Evolutionary conservation across 2,888 invertebrate genomes (phyloP).

Genomic region (Panzeria rudis): DNA sequence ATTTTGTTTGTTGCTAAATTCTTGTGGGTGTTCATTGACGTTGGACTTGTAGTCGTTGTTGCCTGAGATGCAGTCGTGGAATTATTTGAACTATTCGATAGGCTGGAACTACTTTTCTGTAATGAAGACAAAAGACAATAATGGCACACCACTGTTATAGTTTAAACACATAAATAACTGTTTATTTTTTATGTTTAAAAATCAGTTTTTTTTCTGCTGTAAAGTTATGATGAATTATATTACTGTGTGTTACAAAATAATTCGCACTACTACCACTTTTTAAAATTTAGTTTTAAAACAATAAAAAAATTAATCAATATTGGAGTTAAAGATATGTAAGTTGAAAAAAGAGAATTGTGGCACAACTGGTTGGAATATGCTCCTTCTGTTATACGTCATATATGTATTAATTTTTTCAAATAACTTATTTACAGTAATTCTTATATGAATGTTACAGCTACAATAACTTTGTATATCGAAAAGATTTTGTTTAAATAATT

Average conservation of each 20-base stretch:
- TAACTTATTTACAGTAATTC: no score
- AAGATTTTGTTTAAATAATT: no score
- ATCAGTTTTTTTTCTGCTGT: background rate
- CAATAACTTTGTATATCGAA: no score
- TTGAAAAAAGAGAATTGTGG: no score
- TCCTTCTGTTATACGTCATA: no score
- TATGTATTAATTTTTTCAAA: no score
- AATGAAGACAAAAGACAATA: constrained; percentile 30
- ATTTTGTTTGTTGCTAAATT: constrained; percentile 78
- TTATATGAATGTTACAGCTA: no score
- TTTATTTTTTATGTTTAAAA: constrained; percentile 8
- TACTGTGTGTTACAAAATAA: constrained; percentile 12
- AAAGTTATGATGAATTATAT: constrained; percentile 24
- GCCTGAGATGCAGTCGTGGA: constrained; percentile 73
- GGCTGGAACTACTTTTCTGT: constrained; percentile 83
- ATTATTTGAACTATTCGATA: constrained; percentile 81
- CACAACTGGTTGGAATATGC: no score
- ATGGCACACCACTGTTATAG: constrained; percentile 20
- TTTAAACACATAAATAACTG: constrained; percentile 39
- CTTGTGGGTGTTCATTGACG: constrained; percentile 80
- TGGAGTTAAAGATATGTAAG: no score
- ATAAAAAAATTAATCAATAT: no score
- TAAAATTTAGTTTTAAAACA: no score
- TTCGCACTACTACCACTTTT: no score
- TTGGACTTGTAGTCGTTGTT: constrained; percentile 70